phyloP scores from a whole-genome alignment of 1,140 invertebrate species.

The Megathymus violae region DNA sequence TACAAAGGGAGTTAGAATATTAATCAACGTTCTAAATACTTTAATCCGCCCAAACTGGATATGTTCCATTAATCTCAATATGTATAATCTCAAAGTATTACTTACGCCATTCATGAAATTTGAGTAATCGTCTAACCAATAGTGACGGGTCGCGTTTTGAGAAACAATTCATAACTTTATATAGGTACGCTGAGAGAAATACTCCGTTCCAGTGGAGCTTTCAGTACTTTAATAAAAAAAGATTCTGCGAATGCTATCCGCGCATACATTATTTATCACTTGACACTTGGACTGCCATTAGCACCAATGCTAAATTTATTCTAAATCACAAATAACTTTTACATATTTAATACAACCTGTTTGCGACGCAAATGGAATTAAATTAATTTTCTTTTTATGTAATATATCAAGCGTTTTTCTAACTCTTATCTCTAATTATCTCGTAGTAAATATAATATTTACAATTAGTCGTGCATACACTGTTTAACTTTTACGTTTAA shows the following conservation, averaged over 20 bases:
- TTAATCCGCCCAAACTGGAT: slow-evolving; percentile 55
- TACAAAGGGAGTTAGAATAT: slow-evolving; percentile 61
- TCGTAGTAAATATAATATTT: too few relatives aligned
- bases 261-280: slow-evolving; percentile 54
- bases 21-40: slow-evolving; percentile 71
- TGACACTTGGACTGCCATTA: slow-evolving; percentile 55
- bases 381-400: background rate
- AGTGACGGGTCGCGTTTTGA: slow-evolving; percentile 14
- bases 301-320: slow-evolving; percentile 45
- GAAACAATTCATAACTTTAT: slow-evolving; percentile 24
- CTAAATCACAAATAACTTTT: slow-evolving; percentile 18
- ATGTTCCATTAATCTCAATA: slow-evolving; percentile 68
- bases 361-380: slow-evolving; percentile 22
- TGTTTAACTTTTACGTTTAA: too few relatives aligned
- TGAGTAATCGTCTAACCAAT: slow-evolving; percentile 30
- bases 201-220: slow-evolving; percentile 16
- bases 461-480: too few relatives aligned
- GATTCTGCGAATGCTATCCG: slow-evolving; percentile 34
- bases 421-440: too few relatives aligned
- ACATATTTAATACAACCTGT: slow-evolving; percentile 26
- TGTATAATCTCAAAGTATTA: slow-evolving; percentile 33
- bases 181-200: background rate
- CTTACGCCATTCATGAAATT: slow-evolving; percentile 33
- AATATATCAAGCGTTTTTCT: too few relatives aligned
- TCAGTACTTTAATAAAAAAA: slow-evolving; percentile 35